Percentiles rank a stretch among this genome's conserved stretches.
These are phyloP conservation scores for Misgurnus anguillicaudatus DNA, from an alignment of 2,113 vertebrate genomes.

Conservation along the genomic window DNA sequence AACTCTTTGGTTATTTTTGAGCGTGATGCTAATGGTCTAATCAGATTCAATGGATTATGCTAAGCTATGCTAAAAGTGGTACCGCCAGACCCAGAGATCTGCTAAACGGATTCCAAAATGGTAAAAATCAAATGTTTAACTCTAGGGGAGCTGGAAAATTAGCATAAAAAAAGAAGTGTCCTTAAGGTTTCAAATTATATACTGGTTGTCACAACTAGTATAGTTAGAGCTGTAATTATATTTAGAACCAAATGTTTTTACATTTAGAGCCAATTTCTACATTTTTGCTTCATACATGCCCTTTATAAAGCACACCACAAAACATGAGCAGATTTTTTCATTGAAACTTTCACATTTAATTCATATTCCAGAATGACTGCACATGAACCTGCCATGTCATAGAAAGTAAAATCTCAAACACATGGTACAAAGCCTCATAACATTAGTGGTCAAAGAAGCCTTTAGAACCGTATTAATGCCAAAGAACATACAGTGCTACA, in stretches of 20 bases:
- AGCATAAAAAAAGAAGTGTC: too few species aligned
- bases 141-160: too few species aligned
- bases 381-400: not conserved
- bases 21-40: too few species aligned
- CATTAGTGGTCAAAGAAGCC: not conserved
- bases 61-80: too few species aligned
- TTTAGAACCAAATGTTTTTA: not conserved
- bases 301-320: slow-evolving; percentile 1
- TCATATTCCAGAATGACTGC: not conserved
- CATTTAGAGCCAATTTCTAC: not conserved
- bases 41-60: too few species aligned
- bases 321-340: not conserved
- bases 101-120: too few species aligned
- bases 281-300: not conserved
- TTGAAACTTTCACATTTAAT: not conserved
- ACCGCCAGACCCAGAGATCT: too few species aligned
- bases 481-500: not conserved
- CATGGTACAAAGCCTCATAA: not conserved
- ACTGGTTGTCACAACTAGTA: too few species aligned
- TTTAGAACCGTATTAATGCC: not conserved
- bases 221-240: too few species aligned
- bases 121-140: too few species aligned
- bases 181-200: too few species aligned
- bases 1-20: too few species aligned
- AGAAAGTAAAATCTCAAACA: not conserved